phyloP scores from a whole-genome alignment of 1,140 invertebrate species.

The Nasonia giraulti region DNA sequence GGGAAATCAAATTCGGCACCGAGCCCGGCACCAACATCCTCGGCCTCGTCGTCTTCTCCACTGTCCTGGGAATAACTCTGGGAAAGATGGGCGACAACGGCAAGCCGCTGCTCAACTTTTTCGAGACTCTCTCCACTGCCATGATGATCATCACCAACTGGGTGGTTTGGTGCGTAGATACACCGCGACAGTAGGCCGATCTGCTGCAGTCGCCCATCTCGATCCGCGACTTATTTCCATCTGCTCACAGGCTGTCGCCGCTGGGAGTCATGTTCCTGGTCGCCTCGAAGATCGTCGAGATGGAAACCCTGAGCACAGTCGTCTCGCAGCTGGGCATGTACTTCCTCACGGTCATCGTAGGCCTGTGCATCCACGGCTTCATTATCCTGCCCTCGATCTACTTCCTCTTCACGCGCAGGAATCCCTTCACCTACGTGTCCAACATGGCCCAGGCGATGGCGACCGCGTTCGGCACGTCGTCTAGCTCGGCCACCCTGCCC shows the following conservation, averaged over 20 bases:
- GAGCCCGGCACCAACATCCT: conserved; percentile 80
- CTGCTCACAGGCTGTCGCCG: conserved; percentile 79
- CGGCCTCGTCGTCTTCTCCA: conserved; percentile 82
- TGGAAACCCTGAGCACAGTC: conserved; percentile 83
- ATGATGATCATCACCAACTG: conserved; percentile 85
- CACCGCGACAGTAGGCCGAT: too few species aligned
- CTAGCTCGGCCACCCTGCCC: conserved; percentile 84
- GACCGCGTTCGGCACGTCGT: conserved; percentile 87
- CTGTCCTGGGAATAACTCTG: conserved; percentile 80
- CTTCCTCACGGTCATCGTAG: conserved; percentile 85
- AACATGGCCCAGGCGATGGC: conserved; percentile 85
- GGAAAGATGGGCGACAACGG: conserved; percentile 79
- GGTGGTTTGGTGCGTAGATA: conserved; percentile 78
- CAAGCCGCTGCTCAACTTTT: conserved; percentile 79
- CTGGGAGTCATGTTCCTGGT: conserved; percentile 89
- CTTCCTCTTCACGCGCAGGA: conserved; percentile 79
- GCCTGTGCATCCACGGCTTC: conserved; percentile 87
- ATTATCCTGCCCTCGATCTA: conserved; percentile 83
- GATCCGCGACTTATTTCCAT: conserved; percentile 47
- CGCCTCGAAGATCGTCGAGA: conserved; percentile 85
- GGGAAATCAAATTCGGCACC: conserved; percentile 75
- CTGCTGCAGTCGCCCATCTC: too few species aligned
- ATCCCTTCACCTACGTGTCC: conserved; percentile 81
- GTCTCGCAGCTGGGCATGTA: conserved; percentile 88
- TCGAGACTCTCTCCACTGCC: conserved; percentile 78